Evolutionary conservation across 2,888 invertebrate species (phyloP).

Genomic region (Drosophila tripunctata): DNA sequence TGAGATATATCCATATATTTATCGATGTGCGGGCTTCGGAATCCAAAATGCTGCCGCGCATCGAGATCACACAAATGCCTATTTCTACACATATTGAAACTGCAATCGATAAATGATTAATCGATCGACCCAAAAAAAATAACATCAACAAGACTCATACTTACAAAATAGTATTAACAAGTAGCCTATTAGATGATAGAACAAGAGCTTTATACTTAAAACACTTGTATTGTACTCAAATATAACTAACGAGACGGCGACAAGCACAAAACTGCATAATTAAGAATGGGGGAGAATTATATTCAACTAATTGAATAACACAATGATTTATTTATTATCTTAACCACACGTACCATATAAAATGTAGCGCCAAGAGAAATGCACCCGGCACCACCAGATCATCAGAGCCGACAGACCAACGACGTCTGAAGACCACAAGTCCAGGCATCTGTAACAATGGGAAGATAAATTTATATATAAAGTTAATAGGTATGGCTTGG

Average conservation of each 20-base stretch:
- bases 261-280: conserved; percentile 81
- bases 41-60: conserved; percentile 92
- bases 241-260: conserved; percentile 81
- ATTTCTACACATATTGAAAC: conserved; percentile 88
- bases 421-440: conserved; percentile 91
- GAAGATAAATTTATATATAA: no score
- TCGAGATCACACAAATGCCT: conserved; percentile 89
- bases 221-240: conserved; percentile 82
- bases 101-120: conserved; percentile 41
- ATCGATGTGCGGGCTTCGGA: conserved; percentile 90
- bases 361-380: conserved; percentile 90
- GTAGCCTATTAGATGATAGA: conserved; percentile 84
- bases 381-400: conserved; percentile 93
- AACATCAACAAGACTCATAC: conserved; percentile 50
- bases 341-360: conserved; percentile 88
- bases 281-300: not conserved
- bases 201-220: conserved; percentile 83
- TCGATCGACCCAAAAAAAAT: not conserved
- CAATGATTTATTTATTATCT: not conserved
- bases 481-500: no score
- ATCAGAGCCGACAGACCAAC: conserved; percentile 95
- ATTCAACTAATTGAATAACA: no score
- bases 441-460: conserved; percentile 89
- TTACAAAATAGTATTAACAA: conserved; percentile 84
- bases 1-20: conserved; percentile 91